Evolutionary conservation across 2,888 invertebrate species (phyloP).

Genomic region (Liodrosophila aerea): DNA sequence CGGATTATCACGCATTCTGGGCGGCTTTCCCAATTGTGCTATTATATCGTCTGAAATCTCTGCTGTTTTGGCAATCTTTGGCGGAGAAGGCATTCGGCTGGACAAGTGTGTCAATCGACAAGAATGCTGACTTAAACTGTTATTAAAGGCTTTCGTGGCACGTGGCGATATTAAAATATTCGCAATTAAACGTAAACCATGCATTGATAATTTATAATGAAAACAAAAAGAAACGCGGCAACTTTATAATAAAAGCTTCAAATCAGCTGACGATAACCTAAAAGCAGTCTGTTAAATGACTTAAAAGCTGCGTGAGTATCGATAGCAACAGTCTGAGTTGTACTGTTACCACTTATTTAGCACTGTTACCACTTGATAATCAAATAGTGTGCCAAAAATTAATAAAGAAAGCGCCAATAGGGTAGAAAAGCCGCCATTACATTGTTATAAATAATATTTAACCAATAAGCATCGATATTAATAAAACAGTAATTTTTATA

Average conservation of each 20-base stretch:
- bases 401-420: too few relatives aligned
- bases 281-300: too few relatives aligned
- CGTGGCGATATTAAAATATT: constrained; percentile 10
- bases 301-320: too few relatives aligned
- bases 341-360: too few relatives aligned
- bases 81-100: constrained; percentile 33
- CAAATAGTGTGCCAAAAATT: too few relatives aligned
- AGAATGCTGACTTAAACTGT: constrained; percentile 3
- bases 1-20: constrained; percentile 84
- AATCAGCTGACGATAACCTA: constrained; percentile 20
- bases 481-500: too few relatives aligned
- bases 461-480: too few relatives aligned
- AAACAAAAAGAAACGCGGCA: neutral
- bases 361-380: neutral
- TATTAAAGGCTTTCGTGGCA: neutral
- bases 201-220: constrained; percentile 23
- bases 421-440: too few relatives aligned
- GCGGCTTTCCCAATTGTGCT: constrained; percentile 60
- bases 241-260: neutral
- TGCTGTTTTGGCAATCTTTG: constrained; percentile 9
- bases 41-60: constrained; percentile 40
- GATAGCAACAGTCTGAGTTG: too few relatives aligned
- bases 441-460: too few relatives aligned
- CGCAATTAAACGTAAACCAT: constrained; percentile 20
- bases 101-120: constrained; percentile 6